These are phyloP conservation scores for Ectropis crepuscularia DNA, from an alignment of 2,888 invertebrate genomes.

Conservation along the genomic window DNA sequence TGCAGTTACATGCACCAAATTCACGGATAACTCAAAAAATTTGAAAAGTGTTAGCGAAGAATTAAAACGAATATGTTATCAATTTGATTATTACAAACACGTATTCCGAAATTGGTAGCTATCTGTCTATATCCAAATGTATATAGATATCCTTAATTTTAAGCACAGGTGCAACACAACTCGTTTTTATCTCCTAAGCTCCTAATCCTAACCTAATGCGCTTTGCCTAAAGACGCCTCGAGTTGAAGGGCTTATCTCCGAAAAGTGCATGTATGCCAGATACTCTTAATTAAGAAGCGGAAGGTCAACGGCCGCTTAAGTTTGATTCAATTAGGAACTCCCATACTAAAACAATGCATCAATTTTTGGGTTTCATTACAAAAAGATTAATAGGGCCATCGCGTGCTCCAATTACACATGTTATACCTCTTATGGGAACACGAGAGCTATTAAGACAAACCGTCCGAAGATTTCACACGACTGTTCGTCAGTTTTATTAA, in stretches of 20 bases:
- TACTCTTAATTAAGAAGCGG: slow-evolving; percentile 45
- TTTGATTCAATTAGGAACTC: slow-evolving; percentile 36
- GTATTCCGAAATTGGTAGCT: too few relatives aligned
- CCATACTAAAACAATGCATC: slow-evolving; percentile 52
- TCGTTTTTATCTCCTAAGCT: slow-evolving; percentile 44
- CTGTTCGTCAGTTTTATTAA: slow-evolving; percentile 58
- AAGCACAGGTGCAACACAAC: slow-evolving; percentile 41
- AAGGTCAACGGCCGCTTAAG: slow-evolving; percentile 41
- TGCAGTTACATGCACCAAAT: too few relatives aligned
- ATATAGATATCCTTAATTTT: slow-evolving; percentile 27
- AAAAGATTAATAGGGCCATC: slow-evolving; percentile 70
- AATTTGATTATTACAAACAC: too few relatives aligned
- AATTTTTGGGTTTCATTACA: slow-evolving; percentile 58
- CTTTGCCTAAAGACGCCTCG: slow-evolving; percentile 18
- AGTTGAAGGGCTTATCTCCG: slow-evolving; percentile 45
- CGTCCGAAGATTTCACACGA: slow-evolving; percentile 59
- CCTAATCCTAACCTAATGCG: slow-evolving; percentile 40
- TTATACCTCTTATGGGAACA: slow-evolving; percentile 64
- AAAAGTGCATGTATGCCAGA: slow-evolving; percentile 34
- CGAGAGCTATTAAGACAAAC: slow-evolving; percentile 55
- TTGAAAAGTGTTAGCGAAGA: too few relatives aligned
- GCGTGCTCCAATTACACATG: slow-evolving; percentile 70
- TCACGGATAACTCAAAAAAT: too few relatives aligned
- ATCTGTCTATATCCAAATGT: too few relatives aligned
- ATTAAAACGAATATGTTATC: too few relatives aligned